Base-by-base conservation (phyloP, 2,888 invertebrate genomes). In the Zaprionus bogoriensis region DNA sequence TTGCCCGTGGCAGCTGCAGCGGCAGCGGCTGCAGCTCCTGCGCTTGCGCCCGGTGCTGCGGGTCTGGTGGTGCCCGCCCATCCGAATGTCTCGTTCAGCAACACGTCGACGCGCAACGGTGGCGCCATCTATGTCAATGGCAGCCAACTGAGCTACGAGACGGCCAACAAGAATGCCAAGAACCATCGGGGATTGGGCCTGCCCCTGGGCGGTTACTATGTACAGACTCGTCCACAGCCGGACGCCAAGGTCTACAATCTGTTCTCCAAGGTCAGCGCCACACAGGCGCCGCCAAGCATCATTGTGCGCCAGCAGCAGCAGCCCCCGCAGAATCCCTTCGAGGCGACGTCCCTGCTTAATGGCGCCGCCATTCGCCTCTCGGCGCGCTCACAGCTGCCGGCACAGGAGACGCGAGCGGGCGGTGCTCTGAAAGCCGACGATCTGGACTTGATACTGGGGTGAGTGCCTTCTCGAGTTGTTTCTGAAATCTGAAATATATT, bases 401-500 rank as follows among this genome's bases (percentile, higher is more conserved):
- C 55, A n/a, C 41, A 41, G 38, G 74, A 77, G 5, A 10, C 55
- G 3, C 68, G 60, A 12, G 9, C 46, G 2, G 55, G 46, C 20
- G 25, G 57, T 2, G 22, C n/a, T n/a, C n/a, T 66, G 1, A 84
- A 81, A 28, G 65, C 65, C 0, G 87, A 81, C 22, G 87, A 87
- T 51, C 38, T 81, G 41, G 94, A 94, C 4, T 94, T 94, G 81
- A 94, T 95, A 72, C 91, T 96, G 69, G 95, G 95, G 96, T 95
- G 89, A 89, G 92, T 88, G 7, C 6, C 2, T 6, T 7, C 1
- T 4, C 7, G 7, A 32, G n/a, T 30, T 30, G 27, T 0, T 10
- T 3, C 30, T 30, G 30, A 30, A 30, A 30, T 6, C 6, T 14
- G 3, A 2, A 27, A 2, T 27, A 10, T n/a, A n/a, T n/a, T n/a